phyloP scores from a whole-genome alignment of 2,888 invertebrate genomes.

The Aromia moschata region DNA sequence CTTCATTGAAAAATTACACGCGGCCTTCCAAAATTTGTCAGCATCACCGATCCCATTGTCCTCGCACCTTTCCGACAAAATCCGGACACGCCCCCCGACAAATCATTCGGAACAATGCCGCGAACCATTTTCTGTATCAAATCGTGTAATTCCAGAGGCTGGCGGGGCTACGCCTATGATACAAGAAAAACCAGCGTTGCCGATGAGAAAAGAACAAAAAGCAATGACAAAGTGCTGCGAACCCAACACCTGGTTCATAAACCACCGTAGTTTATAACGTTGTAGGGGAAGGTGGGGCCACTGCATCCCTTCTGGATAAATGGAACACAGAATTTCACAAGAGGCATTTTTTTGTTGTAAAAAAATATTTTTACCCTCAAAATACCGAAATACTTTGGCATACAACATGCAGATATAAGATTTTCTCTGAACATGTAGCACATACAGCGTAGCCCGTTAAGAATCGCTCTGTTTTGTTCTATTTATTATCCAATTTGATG shows the following conservation, averaged over 20 bases:
- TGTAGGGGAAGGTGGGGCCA: no score
- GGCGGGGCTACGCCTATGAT: slow-evolving; percentile 58
- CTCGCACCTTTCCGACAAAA: slow-evolving; percentile 51
- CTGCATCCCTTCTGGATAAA: no score
- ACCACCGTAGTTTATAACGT: slow-evolving; percentile 32
- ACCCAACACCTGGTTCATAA: slow-evolving; percentile 50
- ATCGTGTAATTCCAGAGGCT: slow-evolving; percentile 63
- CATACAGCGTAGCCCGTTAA: no score
- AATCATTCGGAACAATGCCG: slow-evolving; percentile 54
- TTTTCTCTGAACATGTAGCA: no score
- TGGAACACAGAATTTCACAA: no score
- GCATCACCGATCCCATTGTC: slow-evolving; percentile 54
- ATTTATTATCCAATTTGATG: no score
- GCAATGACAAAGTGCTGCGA: slow-evolving; percentile 45
- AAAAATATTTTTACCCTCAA: no score
- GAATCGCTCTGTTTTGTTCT: no score
- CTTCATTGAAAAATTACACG: slow-evolving; percentile 56
- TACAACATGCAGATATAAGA: no score
- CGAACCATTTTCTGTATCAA: slow-evolving; percentile 60
- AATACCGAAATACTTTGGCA: no score
- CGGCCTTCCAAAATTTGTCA: slow-evolving; percentile 58
- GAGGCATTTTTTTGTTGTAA: no score
- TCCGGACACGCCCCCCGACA: slow-evolving; percentile 54
- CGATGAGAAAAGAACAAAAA: slow-evolving; percentile 46
- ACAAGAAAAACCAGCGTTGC: slow-evolving; percentile 49